Evolutionary conservation across 1,140 invertebrate genomes (phyloP).

Genomic region (Leptinotarsa lineolata): DNA sequence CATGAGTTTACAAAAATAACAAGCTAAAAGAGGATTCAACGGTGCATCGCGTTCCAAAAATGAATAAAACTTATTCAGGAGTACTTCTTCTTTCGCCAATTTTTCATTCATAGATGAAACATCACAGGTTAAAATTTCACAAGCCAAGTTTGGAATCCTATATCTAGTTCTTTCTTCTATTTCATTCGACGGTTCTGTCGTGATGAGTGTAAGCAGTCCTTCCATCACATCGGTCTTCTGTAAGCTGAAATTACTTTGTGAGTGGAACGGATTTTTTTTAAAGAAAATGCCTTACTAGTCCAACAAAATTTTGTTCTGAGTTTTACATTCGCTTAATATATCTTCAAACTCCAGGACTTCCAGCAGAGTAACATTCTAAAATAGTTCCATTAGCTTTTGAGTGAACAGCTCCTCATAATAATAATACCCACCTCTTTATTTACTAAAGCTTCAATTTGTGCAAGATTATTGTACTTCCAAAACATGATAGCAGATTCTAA

Average conservation of each 20-base stretch:
- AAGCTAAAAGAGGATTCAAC: slow-evolving; percentile 91
- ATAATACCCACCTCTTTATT: slow-evolving; percentile 69
- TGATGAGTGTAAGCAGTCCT: slow-evolving; percentile 84
- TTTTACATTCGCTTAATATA: slow-evolving; percentile 93
- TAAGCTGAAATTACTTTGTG: slow-evolving; percentile 66
- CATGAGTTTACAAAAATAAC: slow-evolving; percentile 94
- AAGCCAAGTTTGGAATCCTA: slow-evolving; percentile 90
- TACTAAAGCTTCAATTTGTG: slow-evolving; percentile 75
- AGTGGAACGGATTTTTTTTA: neutral
- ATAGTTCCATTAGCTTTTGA: slow-evolving; percentile 26
- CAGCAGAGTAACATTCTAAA: slow-evolving; percentile 84
- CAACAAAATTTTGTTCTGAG: slow-evolving; percentile 87
- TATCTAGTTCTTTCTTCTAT: slow-evolving; percentile 79
- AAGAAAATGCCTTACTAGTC: slow-evolving; percentile 78
- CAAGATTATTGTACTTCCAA: slow-evolving; percentile 78
- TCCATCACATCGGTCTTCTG: slow-evolving; percentile 80
- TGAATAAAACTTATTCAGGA: slow-evolving; percentile 83
- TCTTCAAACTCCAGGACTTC: slow-evolving; percentile 93
- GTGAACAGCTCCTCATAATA: neutral
- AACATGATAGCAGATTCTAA: slow-evolving; percentile 66
- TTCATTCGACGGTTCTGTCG: slow-evolving; percentile 79
- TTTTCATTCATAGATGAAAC: slow-evolving; percentile 83
- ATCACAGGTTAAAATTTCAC: slow-evolving; percentile 91
- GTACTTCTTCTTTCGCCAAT: slow-evolving; percentile 74
- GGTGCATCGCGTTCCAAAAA: slow-evolving; percentile 86